Conservation (phyloP, 2,888 invertebrate genomes). For the Sinodicranocentrus sp. region DNA sequence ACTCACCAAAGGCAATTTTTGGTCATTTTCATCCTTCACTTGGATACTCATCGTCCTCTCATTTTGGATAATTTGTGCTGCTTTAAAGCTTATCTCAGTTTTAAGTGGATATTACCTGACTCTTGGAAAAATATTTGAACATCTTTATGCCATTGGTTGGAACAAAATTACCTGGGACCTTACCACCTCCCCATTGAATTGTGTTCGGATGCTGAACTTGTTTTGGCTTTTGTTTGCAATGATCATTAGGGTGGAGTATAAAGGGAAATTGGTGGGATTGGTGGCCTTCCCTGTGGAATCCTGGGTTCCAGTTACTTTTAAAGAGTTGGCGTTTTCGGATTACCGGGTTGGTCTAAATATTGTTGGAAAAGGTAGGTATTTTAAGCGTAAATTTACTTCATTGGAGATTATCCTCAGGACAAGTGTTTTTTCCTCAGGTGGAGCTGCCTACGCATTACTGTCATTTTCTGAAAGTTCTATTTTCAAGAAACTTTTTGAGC, state of each 20-base stretch:
- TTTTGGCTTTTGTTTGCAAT: slow-evolving; percentile 64
- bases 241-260: slow-evolving; percentile 36
- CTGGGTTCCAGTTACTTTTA: slow-evolving; percentile 65
- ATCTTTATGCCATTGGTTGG: slow-evolving; percentile 39
- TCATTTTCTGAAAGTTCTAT: slow-evolving; percentile 29
- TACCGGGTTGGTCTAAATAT: slow-evolving; percentile 66
- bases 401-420: not conserved
- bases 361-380: slow-evolving; percentile 47
- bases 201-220: slow-evolving; percentile 13
- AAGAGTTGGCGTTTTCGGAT: slow-evolving; percentile 64
- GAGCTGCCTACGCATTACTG: slow-evolving; percentile 50
- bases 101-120: no score
- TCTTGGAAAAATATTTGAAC: slow-evolving; percentile 8
- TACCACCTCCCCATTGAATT: not conserved
- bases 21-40: slow-evolving; percentile 18
- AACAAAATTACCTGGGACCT: slow-evolving; percentile 41
- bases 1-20: slow-evolving; percentile 40
- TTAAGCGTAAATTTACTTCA: not conserved
- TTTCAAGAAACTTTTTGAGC: slow-evolving; percentile 37
- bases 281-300: slow-evolving; percentile 56
- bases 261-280: slow-evolving; percentile 43
- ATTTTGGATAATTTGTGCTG: no score
- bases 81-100: no score
- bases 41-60: not conserved
- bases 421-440: slow-evolving; percentile 15